These are phyloP conservation scores for Periparus ater DNA, from an alignment of 2,797 vertebrate species.

Conservation along the genomic window DNA sequence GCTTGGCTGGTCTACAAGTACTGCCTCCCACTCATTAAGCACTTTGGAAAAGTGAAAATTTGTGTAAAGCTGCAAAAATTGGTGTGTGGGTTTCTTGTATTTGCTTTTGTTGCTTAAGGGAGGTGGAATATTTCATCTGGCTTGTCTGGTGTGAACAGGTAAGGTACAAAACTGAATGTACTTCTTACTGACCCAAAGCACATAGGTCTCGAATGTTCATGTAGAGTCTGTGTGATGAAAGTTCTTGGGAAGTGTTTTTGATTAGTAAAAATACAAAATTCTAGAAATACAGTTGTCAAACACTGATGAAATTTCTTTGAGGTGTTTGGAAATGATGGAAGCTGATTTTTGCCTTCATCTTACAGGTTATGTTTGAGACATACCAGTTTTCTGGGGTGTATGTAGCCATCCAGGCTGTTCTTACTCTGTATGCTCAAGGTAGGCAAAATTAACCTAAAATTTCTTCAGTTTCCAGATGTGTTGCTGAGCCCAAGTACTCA, in stretches of 20 bases:
- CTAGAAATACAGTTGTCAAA: background rate
- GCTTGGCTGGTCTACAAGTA: constrained; percentile 7
- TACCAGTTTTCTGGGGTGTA: constrained; percentile 90
- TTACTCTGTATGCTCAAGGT: constrained; percentile 92
- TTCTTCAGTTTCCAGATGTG: background rate
- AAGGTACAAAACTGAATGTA: background rate
- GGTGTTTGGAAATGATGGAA: background rate
- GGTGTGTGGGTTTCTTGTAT: background rate
- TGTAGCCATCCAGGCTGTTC: constrained; percentile 90
- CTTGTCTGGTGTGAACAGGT: background rate
- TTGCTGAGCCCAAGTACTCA: background rate
- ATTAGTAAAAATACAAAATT: background rate
- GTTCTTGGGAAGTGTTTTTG: background rate
- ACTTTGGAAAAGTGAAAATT: background rate
- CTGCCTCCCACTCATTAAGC: background rate
- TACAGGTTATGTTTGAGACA: constrained; percentile 91
- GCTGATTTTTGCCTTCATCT: constrained; percentile 36
- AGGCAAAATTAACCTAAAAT: constrained; percentile 46
- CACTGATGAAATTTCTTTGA: background rate
- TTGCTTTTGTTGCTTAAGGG: background rate
- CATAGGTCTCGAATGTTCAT: background rate
- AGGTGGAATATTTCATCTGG: background rate
- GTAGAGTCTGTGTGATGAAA: background rate
- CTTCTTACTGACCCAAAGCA: background rate
- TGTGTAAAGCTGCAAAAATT: background rate